Conservation (phyloP, 2,113 vertebrate species). For the Lagenorhynchus albirostris region DNA sequence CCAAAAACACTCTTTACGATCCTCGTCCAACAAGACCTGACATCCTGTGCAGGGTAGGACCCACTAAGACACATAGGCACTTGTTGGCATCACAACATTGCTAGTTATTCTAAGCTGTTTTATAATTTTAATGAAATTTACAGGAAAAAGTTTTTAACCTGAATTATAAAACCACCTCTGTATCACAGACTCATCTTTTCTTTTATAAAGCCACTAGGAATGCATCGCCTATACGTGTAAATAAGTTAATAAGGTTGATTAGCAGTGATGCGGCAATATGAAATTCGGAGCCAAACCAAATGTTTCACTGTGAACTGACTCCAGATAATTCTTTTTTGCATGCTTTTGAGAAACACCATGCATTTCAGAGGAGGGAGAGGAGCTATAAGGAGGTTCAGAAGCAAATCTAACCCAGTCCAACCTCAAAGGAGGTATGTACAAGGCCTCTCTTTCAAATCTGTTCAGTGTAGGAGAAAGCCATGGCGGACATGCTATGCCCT, state of each 20-base stretch:
- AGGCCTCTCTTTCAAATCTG: background rate
- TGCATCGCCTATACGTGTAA: background rate
- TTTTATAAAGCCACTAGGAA: conserved; percentile 15
- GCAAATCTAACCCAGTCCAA: background rate
- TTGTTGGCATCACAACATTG: background rate
- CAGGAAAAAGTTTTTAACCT: background rate
- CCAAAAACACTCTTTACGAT: background rate
- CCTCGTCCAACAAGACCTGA: background rate
- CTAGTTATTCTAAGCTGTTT: background rate
- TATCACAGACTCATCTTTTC: background rate
- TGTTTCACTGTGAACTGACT: background rate
- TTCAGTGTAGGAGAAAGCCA: background rate
- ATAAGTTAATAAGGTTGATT: conserved; percentile 21
- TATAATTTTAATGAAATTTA: background rate
- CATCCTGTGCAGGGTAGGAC: background rate
- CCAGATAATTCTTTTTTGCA: background rate
- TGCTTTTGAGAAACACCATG: background rate
- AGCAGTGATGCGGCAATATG: background rate
- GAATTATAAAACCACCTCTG: background rate
- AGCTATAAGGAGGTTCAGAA: background rate
- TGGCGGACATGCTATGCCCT: background rate
- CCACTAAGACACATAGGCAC: background rate
- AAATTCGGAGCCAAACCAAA: conserved; percentile 40
- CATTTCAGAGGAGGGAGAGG: background rate
- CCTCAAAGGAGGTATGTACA: background rate